Evolutionary conservation across 2,797 vertebrate species (phyloP).

Genomic region (Bucorvus abyssinicus): DNA sequence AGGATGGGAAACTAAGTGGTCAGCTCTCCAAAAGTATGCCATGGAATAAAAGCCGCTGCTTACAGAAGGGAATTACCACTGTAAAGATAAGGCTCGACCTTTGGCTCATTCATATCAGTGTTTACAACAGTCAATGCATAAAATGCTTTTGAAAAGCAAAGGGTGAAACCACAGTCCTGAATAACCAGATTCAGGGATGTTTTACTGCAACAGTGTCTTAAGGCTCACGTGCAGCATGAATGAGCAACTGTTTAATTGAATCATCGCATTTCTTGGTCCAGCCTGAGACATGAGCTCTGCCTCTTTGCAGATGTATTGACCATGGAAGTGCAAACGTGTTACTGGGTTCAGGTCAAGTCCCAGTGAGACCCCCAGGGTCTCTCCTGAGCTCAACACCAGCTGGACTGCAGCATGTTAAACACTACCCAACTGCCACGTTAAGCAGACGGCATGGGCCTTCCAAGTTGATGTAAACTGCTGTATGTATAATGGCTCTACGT

Average conservation of each 20-base stretch:
- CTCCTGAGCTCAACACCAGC: background rate
- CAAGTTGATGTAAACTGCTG: background rate
- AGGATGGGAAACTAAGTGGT: background rate
- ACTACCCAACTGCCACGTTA: background rate
- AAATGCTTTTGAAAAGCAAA: background rate
- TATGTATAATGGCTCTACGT: background rate
- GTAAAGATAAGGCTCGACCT: background rate
- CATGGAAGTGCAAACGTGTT: accelerated
- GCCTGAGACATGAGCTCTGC: background rate
- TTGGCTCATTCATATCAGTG: background rate
- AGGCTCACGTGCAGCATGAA: accelerated
- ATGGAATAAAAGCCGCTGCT: background rate
- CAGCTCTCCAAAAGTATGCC: background rate
- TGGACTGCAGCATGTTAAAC: accelerated
- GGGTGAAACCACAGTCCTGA: background rate
- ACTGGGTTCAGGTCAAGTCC: background rate
- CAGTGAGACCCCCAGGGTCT: background rate
- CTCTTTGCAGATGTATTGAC: background rate
- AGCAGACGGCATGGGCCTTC: background rate
- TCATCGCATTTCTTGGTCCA: background rate
- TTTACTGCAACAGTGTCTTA: background rate
- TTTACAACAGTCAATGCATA: background rate
- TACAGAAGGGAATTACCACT: background rate
- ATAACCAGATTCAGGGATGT: background rate
- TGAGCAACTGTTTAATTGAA: background rate